A percentile compares a stretch with the other conserved stretches of the same genome.
Evolutionary conservation across 2,797 vertebrate genomes (phyloP).

Genomic region (Myotis myotis): DNA sequence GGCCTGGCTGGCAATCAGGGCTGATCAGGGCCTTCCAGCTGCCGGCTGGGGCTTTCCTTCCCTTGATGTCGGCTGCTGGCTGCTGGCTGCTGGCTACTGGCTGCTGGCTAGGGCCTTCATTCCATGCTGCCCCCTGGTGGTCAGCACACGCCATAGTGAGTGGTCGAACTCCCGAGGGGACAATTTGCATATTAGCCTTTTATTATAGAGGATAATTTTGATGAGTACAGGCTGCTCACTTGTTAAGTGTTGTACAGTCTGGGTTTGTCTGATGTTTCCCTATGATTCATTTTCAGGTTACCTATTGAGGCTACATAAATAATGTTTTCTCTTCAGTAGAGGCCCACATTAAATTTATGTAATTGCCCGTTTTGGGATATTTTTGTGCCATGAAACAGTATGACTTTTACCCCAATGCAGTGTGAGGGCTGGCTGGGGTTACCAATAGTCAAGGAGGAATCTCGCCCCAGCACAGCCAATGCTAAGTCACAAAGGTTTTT

Average conservation of each 20-base stretch:
- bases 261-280: not conserved
- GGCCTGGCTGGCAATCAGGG: too few species aligned
- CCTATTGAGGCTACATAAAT: not conserved
- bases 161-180: too few species aligned
- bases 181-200: too few species aligned
- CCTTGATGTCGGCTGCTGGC: too few species aligned
- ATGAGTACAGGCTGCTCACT: not conserved
- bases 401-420: not conserved
- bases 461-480: not conserved
- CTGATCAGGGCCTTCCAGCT: too few species aligned
- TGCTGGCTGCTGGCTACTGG: too few species aligned
- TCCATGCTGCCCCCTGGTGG: too few species aligned
- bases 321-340: not conserved
- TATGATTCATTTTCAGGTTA: not conserved
- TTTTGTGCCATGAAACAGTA: not conserved
- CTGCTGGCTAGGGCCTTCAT: too few species aligned
- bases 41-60: too few species aligned
- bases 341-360: not conserved
- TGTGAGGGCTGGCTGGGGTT: not conserved
- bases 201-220: not conserved
- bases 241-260: not conserved
- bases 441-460: not conserved
- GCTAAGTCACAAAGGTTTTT: not conserved
- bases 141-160: too few species aligned
- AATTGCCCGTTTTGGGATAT: not conserved